A percentile compares a stretch with the other conserved stretches of the same genome.
Conservation (phyloP, 2,113 vertebrate genomes). For the Coreoperca whiteheadi region DNA sequence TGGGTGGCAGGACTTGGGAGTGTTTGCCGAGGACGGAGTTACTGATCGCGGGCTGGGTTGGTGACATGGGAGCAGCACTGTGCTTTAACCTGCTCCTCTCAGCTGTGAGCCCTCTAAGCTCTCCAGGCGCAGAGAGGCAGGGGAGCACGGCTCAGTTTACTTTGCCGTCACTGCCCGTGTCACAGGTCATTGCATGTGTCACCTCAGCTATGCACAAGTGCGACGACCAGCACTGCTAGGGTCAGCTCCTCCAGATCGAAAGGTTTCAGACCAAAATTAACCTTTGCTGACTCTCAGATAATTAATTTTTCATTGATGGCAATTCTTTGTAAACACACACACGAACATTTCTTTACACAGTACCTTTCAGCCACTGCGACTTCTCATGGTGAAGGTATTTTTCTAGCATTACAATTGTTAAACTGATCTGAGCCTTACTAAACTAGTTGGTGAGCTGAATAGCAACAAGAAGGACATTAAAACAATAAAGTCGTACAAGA, state of each 20-base stretch:
- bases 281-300: slow-evolving; percentile 91
- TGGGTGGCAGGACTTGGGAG: slow-evolving; percentile 68
- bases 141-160: slow-evolving; percentile 79
- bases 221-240: slow-evolving; percentile 84
- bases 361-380: slow-evolving; percentile 1
- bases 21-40: slow-evolving; percentile 61
- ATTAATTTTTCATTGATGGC: slow-evolving; percentile 94
- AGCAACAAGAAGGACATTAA: not conserved
- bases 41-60: slow-evolving; percentile 57
- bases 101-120: slow-evolving; percentile 70
- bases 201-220: slow-evolving; percentile 86
- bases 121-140: slow-evolving; percentile 76
- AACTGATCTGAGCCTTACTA: not conserved
- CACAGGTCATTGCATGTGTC: slow-evolving; percentile 92
- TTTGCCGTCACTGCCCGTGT: slow-evolving; percentile 90
- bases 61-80: slow-evolving; percentile 52
- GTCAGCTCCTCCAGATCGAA: slow-evolving; percentile 92
- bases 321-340: slow-evolving; percentile 79
- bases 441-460: not conserved
- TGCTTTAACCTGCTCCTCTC: slow-evolving; percentile 71
- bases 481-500: not conserved
- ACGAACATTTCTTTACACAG: slow-evolving; percentile 39
- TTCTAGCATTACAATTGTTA: not conserved
- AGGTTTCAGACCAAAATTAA: slow-evolving; percentile 95
- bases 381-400: not conserved